These are phyloP conservation scores for Dromas ardeola DNA, from an alignment of 2,113 vertebrate genomes.

Conservation along the genomic window DNA sequence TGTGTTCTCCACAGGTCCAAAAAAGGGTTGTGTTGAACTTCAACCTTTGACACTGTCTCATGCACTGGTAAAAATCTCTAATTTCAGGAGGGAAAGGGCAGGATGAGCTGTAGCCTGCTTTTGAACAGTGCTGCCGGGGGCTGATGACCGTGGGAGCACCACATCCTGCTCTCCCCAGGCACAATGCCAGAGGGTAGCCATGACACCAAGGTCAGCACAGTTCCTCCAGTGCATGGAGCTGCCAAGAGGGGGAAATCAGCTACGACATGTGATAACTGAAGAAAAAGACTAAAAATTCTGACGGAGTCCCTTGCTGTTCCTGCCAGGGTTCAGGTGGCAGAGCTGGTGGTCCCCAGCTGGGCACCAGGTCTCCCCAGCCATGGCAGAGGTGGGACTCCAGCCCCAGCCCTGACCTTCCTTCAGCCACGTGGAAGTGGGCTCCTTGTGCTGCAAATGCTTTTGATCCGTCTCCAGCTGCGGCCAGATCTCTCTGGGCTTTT, in stretches of 20 bases:
- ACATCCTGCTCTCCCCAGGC: neutral
- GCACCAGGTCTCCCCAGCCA: neutral
- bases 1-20: neutral
- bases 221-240: fast-evolving
- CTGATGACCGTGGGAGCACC: neutral
- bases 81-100: neutral
- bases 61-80: neutral
- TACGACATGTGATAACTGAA: fast-evolving
- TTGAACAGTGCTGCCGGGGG: neutral
- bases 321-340: neutral
- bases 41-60: neutral
- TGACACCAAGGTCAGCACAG: fast-evolving
- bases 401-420: neutral
- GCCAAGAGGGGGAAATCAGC: neutral
- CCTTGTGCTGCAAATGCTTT: neutral
- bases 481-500: neutral
- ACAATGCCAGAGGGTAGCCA: neutral
- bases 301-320: neutral
- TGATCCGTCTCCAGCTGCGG: neutral
- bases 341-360: neutral
- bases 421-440: fast-evolving
- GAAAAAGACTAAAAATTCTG: neutral
- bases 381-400: neutral
- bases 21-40: neutral
- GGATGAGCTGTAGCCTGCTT: neutral